Evolutionary conservation across 2,113 vertebrate species (phyloP).

Genomic region (Oplegnathus fasciatus): DNA sequence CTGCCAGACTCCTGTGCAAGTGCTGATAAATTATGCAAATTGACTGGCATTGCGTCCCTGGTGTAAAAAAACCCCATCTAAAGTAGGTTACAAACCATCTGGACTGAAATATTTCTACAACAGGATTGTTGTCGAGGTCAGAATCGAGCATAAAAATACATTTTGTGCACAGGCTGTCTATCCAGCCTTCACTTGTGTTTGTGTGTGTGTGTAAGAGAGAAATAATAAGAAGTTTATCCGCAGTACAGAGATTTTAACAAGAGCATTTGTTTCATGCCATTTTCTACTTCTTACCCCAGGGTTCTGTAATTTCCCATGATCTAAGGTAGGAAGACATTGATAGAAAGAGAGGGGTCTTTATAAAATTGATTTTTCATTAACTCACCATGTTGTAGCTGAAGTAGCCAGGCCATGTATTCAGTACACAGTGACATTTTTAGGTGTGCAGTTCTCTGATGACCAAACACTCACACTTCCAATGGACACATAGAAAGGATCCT

Average conservation of each 20-base stretch:
- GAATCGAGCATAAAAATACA: constrained; percentile 29
- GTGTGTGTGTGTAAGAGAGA: neutral
- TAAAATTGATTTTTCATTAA: neutral
- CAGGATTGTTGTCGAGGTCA: constrained; percentile 19
- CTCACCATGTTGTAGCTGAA: neutral
- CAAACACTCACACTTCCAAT: neutral
- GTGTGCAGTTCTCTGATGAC: neutral
- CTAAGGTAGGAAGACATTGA: neutral
- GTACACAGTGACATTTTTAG: constrained; percentile 2
- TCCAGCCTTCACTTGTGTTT: neutral
- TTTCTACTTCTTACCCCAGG: neutral
- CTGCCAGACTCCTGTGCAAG: constrained; percentile 41
- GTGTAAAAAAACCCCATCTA: constrained; percentile 46
- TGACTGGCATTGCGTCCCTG: constrained; percentile 24
- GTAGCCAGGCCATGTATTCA: neutral
- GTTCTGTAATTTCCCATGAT: neutral
- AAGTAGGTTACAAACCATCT: constrained; percentile 45
- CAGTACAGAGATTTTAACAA: neutral
- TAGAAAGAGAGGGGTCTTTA: no score
- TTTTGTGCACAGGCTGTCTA: neutral
- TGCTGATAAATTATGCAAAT: constrained; percentile 64
- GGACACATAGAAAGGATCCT: neutral
- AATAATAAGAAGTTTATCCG: neutral
- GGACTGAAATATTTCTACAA: constrained; percentile 42
- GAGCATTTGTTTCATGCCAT: neutral